phyloP scores from a whole-genome alignment of 1,140 invertebrate genomes.

The Platorchestia sp. region DNA sequence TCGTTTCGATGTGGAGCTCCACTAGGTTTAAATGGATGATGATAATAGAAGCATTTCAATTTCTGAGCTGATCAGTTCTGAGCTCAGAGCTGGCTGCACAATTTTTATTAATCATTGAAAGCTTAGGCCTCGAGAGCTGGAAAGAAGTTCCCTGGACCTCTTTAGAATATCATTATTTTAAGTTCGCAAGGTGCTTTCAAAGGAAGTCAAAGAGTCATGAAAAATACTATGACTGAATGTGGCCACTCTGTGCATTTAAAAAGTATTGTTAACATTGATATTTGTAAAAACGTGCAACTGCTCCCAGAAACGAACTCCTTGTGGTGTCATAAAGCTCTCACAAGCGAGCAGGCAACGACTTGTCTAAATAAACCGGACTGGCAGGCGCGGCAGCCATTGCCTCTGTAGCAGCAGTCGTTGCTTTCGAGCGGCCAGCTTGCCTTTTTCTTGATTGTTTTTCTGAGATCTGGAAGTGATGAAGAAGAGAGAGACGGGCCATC shows the following conservation, averaged over 20 bases:
- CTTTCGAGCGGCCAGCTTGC: slow-evolving; percentile 5
- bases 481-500: slow-evolving; percentile 10
- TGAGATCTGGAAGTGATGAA: background rate
- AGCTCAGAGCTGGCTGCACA: background rate
- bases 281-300: background rate
- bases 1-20: background rate
- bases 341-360: background rate
- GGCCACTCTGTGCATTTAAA: background rate
- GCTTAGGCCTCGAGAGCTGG: background rate
- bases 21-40: background rate
- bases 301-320: background rate
- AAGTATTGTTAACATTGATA: background rate
- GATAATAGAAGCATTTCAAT: background rate
- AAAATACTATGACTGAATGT: background rate
- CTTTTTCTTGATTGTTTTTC: slow-evolving; percentile 46
- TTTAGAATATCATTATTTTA: background rate
- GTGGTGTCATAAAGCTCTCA: background rate
- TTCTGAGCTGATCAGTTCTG: background rate
- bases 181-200: background rate
- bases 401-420: background rate
- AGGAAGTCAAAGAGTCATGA: background rate
- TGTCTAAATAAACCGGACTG: background rate
- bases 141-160: background rate
- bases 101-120: background rate
- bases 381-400: background rate